Percentiles rank a stretch among this genome's conserved stretches.
These are phyloP conservation scores for Apamea monoglypha DNA, from an alignment of 2,888 invertebrate genomes.

Conservation along the genomic window DNA sequence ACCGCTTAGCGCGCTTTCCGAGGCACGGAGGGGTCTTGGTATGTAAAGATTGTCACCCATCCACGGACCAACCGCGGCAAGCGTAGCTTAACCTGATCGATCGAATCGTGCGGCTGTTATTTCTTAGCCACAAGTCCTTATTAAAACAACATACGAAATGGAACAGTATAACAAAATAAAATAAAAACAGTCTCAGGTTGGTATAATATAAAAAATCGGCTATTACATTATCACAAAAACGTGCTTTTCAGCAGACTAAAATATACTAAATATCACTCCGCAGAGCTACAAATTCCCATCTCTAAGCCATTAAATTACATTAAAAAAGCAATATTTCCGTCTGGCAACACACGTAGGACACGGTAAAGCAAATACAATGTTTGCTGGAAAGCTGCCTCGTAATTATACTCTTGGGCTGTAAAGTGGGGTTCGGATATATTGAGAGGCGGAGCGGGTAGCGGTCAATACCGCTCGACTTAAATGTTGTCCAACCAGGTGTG, in stretches of 20 bases:
- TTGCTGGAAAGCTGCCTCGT: conserved; percentile 75
- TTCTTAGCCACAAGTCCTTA: too few relatives aligned
- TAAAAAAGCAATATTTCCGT: conserved; percentile 61
- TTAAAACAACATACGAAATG: not conserved
- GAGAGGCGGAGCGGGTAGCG: conserved; percentile 34
- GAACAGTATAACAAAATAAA: not conserved
- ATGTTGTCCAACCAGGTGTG: not conserved
- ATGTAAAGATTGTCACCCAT: too few relatives aligned
- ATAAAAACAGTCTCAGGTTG: not conserved
- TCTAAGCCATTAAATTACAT: conserved; percentile 49
- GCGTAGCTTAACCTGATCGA: too few relatives aligned
- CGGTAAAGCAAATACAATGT: conserved; percentile 81
- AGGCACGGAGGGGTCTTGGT: too few relatives aligned
- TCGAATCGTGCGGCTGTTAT: too few relatives aligned
- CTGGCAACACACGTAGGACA: conserved; percentile 49
- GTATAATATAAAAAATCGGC: not conserved
- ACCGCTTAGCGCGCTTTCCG: too few relatives aligned
- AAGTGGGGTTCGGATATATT: conserved; percentile 18
- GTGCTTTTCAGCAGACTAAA: conserved; percentile 9
- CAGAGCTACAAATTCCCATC: conserved; percentile 30
- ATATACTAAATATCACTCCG: conserved; percentile 27
- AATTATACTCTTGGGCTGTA: conserved; percentile 80
- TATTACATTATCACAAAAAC: not conserved
- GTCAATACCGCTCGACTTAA: not conserved
- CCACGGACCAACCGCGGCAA: too few relatives aligned